Conservation (phyloP, 2,113 vertebrate genomes). For the Porphyrio hochstetteri region DNA sequence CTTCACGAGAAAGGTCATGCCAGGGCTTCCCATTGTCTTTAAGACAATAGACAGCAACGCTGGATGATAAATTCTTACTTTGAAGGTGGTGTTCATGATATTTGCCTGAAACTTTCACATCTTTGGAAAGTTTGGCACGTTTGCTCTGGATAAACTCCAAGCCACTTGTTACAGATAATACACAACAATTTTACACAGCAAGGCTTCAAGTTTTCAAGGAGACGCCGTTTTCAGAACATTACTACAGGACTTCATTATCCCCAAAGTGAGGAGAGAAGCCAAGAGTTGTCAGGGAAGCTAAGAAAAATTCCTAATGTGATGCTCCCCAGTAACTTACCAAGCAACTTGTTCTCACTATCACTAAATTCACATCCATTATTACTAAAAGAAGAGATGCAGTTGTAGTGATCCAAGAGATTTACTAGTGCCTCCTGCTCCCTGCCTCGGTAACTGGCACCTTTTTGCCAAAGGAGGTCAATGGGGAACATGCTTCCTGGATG, state of each 20-base stretch:
- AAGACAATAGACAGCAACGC: background rate
- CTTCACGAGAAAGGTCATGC: background rate
- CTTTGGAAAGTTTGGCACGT: background rate
- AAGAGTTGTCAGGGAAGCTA: background rate
- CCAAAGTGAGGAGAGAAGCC: background rate
- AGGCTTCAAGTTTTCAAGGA: conserved; percentile 46
- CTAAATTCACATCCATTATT: background rate
- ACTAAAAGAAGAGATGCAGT: background rate
- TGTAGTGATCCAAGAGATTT: background rate
- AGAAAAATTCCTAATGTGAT: background rate
- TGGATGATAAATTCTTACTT: background rate
- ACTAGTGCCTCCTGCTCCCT: background rate
- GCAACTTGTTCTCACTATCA: background rate
- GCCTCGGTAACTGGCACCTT: background rate
- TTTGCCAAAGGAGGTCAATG: background rate
- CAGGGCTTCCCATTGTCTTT: background rate
- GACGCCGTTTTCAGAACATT: background rate
- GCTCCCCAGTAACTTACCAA: background rate
- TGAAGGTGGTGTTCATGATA: background rate
- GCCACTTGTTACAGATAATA: conserved; percentile 8
- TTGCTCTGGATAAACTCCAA: background rate
- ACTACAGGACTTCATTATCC: background rate
- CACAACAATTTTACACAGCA: conserved; percentile 7
- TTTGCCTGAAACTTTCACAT: background rate
- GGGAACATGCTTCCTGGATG: background rate